These are phyloP conservation scores for Vicugna pacos DNA, from an alignment of 2,113 vertebrate species.

Conservation along the genomic window DNA sequence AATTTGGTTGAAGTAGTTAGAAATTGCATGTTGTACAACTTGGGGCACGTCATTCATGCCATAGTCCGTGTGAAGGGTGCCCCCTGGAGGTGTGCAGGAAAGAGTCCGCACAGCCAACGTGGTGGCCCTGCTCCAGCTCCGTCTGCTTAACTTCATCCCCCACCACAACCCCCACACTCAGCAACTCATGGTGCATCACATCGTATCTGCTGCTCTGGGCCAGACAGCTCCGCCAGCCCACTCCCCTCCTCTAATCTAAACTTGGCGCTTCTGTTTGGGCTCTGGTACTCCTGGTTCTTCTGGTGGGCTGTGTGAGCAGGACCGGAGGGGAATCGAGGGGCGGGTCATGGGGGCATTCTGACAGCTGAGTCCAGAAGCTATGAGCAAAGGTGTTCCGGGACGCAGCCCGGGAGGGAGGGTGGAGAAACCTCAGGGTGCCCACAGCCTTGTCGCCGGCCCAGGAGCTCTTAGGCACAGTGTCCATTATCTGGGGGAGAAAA, in stretches of 20 bases:
- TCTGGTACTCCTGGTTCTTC: neutral
- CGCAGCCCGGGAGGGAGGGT: neutral
- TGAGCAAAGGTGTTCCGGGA: neutral
- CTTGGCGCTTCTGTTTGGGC: neutral
- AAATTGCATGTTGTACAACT: rapidly evolving
- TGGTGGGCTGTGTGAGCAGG: neutral
- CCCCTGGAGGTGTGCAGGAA: neutral
- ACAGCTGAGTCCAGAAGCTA: neutral
- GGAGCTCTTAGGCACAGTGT: neutral
- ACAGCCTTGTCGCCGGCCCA: neutral
- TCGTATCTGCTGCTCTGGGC: neutral
- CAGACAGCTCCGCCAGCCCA: neutral
- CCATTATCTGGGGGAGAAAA: neutral
- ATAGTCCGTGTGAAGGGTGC: rapidly evolving
- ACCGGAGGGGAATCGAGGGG: neutral
- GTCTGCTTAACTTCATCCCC: neutral
- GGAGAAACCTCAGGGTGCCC: neutral
- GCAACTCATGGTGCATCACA: too few species aligned
- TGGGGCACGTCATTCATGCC: neutral
- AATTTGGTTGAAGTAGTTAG: neutral
- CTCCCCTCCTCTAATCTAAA: neutral
- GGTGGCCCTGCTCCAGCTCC: neutral
- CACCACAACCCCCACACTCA: neutral
- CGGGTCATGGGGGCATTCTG: neutral
- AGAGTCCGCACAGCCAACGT: rapidly evolving